phyloP scores from a whole-genome alignment of 2,888 invertebrate genomes.

The Nymphalis urticae region DNA sequence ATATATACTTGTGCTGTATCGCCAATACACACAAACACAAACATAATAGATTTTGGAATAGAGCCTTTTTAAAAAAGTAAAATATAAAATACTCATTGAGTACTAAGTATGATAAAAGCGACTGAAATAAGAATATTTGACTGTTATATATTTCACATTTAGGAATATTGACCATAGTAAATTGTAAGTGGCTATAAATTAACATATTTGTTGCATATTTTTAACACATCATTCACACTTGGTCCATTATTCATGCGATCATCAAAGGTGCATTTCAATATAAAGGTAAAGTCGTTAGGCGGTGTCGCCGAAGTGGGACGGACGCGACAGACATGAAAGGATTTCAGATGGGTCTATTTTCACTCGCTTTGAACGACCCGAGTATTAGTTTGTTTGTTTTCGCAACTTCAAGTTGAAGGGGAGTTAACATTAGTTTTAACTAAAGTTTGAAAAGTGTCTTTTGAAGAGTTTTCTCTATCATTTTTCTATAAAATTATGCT shows the following conservation, averaged over 20 bases:
- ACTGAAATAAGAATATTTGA: too few relatives aligned
- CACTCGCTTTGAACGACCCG: conserved; percentile 69
- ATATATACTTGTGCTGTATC: too few relatives aligned
- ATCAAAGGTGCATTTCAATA: conserved; percentile 35
- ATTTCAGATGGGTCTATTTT: conserved; percentile 75
- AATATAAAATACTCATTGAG: too few relatives aligned
- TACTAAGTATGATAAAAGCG: too few relatives aligned
- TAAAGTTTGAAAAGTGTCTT: conserved; percentile 10
- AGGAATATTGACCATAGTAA: neutral
- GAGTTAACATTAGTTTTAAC: conserved; percentile 39
- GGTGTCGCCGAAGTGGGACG: conserved; percentile 49
- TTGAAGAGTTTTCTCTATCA: neutral
- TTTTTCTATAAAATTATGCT: neutral
- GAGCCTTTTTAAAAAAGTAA: too few relatives aligned
- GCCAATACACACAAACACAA: too few relatives aligned
- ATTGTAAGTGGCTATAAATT: neutral
- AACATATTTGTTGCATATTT: neutral
- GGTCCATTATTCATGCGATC: conserved; percentile 3
- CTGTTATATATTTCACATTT: neutral
- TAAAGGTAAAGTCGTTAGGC: conserved; percentile 40
- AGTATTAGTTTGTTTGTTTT: conserved; percentile 73
- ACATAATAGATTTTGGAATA: too few relatives aligned
- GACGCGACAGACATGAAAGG: conserved; percentile 71
- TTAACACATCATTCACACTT: neutral
- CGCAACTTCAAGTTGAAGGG: conserved; percentile 64